These are phyloP conservation scores for Cassiopea xamachana DNA, from an alignment of 30 jellyfish, hydroid and myxozoan species.

Conservation along the genomic window DNA sequence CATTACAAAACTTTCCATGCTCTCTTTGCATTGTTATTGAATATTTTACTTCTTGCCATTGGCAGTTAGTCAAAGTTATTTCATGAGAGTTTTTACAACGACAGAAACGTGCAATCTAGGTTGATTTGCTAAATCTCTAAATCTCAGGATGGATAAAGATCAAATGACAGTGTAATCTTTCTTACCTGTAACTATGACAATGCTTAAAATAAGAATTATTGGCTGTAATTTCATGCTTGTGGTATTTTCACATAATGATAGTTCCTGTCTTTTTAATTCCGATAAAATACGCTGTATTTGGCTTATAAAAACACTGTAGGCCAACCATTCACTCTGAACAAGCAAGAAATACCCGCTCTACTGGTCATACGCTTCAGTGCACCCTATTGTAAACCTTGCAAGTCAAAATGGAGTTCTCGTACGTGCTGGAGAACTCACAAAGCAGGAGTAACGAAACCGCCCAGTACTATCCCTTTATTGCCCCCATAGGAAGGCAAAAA, in stretches of 20 bases:
- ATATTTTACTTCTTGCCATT: too few species aligned
- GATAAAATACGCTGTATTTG: too few species aligned
- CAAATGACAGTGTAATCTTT: neutral
- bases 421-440: neutral
- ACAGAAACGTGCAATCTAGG: too few species aligned
- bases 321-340: neutral
- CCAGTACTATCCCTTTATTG: too few species aligned
- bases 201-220: neutral
- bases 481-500: too few species aligned
- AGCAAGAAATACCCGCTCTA: neutral
- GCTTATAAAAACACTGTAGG: neutral
- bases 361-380: neutral
- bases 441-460: too few species aligned
- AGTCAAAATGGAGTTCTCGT: neutral
- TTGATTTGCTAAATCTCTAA: neutral
- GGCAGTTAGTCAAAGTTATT: too few species aligned
- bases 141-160: neutral
- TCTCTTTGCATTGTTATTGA: too few species aligned
- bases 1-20: too few species aligned
- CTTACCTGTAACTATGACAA: neutral
- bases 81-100: too few species aligned
- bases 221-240: neutral
- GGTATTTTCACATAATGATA: neutral
- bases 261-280: neutral
- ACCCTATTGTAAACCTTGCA: neutral